phyloP scores from a whole-genome alignment of 2,113 vertebrate species.

The Callionymus lyra region DNA sequence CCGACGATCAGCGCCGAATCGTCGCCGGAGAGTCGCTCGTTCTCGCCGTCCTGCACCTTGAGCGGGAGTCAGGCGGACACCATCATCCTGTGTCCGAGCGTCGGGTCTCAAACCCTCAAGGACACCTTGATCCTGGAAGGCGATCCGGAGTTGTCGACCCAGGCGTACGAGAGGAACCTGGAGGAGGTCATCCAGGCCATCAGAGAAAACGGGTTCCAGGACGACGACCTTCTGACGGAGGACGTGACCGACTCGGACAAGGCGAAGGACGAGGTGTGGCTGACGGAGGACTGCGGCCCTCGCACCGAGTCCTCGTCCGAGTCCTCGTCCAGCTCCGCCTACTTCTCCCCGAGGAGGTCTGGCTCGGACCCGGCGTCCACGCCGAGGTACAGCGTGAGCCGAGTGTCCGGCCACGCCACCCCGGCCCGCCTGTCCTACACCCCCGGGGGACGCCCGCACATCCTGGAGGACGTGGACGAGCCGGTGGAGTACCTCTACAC shows the following conservation, averaged over 20 bases:
- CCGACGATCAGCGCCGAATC: constrained; percentile 7
- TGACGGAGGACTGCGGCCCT: constrained; percentile 29
- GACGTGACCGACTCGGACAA: constrained; percentile 45
- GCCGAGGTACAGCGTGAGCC: constrained; percentile 59
- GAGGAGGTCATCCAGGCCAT: constrained; percentile 31
- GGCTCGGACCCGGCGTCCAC: constrained; percentile 23
- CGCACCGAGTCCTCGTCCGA: constrained; percentile 22
- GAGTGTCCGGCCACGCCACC: constrained; percentile 20
- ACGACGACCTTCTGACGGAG: constrained; percentile 45
- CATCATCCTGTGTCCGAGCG: constrained; percentile 38
- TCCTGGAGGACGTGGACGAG: constrained; percentile 33
- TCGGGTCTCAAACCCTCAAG: constrained; percentile 28
- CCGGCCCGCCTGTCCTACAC: constrained; percentile 41
- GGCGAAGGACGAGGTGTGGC: constrained; percentile 16
- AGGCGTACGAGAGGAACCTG: constrained; percentile 34
- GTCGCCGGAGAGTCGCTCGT: constrained; percentile 3
- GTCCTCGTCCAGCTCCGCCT: constrained; percentile 50
- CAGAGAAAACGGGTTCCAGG: constrained; percentile 10
- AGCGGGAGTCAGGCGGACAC: constrained; percentile 55
- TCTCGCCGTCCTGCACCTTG: constrained; percentile 29
- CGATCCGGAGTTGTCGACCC: constrained; percentile 10
- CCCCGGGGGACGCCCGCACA: constrained; percentile 44
- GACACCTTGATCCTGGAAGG: constrained; percentile 49
- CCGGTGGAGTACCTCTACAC: constrained; percentile 61
- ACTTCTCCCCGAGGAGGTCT: constrained; percentile 47